A percentile compares a stretch with the other conserved stretches of the same genome.
Conservation (phyloP, 2,113 vertebrate species). For the Brachyistius frenatus region DNA sequence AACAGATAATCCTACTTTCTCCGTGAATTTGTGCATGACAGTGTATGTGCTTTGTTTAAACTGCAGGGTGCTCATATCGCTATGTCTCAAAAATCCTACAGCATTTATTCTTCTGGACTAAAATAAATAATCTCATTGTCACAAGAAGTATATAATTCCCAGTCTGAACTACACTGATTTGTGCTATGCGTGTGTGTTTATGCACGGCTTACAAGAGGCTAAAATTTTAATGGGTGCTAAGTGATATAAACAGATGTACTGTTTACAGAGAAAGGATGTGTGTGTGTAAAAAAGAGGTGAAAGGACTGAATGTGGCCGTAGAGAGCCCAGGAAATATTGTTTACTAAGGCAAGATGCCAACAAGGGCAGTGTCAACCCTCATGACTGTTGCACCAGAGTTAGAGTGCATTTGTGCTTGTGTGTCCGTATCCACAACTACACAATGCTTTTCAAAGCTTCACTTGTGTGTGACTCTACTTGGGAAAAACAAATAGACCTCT, state of each 20-base stretch:
- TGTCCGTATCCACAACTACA: slow-evolving; percentile 21
- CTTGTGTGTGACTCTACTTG: slow-evolving; percentile 3
- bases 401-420: slow-evolving; percentile 2
- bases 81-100: slow-evolving; percentile 13
- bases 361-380: slow-evolving; percentile 4
- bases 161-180: slow-evolving; percentile 8
- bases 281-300: slow-evolving; percentile 4
- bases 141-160: slow-evolving; percentile 18
- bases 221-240: slow-evolving; percentile 39
- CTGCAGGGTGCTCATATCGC: background rate
- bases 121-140: slow-evolving; percentile 57
- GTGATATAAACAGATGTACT: slow-evolving; percentile 23
- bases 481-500: slow-evolving; percentile 7
- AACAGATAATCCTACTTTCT: background rate
- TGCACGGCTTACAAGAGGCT: slow-evolving; percentile 6
- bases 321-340: slow-evolving; percentile 36
- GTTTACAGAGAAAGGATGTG: slow-evolving; percentile 9
- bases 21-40: slow-evolving; percentile 1
- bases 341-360: slow-evolving; percentile 45
- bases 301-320: slow-evolving; percentile 15
- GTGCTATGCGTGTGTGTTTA: slow-evolving; percentile 28
- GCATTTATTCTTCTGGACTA: slow-evolving; percentile 14
- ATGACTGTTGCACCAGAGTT: slow-evolving; percentile 1
- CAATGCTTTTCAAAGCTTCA: slow-evolving; percentile 6
- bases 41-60: background rate